phyloP scores from a whole-genome alignment of 2,888 invertebrate species.

The Coenonympha glycerion region DNA sequence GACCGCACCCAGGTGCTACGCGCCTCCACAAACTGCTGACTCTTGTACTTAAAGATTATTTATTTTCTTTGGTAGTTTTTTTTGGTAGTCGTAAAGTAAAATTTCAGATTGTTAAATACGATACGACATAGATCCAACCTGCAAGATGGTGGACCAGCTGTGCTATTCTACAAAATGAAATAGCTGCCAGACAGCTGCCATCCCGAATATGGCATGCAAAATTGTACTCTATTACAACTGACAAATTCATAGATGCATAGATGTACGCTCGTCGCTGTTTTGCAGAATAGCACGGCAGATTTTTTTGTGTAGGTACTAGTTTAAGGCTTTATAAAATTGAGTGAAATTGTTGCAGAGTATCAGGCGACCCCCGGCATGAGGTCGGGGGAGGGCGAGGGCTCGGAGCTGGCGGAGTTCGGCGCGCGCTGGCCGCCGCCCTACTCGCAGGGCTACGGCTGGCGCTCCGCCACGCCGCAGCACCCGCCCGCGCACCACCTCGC shows the following conservation, averaged over 20 bases:
- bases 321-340: not conserved
- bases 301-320: not conserved
- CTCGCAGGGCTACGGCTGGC: conserved; percentile 74
- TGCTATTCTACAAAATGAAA: too few species aligned
- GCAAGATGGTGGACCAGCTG: too few species aligned
- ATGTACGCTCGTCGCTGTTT: too few species aligned
- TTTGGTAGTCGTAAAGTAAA: too few species aligned
- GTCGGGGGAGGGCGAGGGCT: conserved; percentile 76
- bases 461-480: conserved; percentile 72
- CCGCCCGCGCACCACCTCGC: conserved; percentile 71
- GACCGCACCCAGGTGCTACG: conserved; percentile 45
- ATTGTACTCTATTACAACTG: too few species aligned
- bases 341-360: conserved; percentile 37
- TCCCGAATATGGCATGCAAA: too few species aligned
- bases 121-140: too few species aligned
- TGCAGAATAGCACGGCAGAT: too few species aligned
- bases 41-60: conserved; percentile 9
- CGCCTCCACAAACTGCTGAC: conserved; percentile 35
- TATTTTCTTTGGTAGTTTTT: too few species aligned
- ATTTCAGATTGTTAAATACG: too few species aligned
- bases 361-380: conserved; percentile 74
- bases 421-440: conserved; percentile 76
- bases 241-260: too few species aligned
- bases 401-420: conserved; percentile 73
- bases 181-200: too few species aligned